Evolutionary conservation across 2,113 vertebrate genomes (phyloP).

Genomic region (Tylochromis polylepis): DNA sequence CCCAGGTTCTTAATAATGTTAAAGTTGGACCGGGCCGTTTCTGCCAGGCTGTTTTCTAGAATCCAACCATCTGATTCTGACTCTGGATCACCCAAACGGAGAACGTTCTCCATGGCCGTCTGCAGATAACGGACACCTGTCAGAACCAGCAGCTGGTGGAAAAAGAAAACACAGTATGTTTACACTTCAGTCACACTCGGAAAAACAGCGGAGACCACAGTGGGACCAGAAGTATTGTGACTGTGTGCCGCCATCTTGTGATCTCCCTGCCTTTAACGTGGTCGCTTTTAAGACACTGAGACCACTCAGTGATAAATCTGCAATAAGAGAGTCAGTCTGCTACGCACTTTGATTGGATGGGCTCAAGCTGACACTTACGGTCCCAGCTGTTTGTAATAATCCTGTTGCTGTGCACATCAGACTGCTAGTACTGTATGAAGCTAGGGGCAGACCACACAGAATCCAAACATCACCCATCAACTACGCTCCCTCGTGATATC

Average conservation of each 20-base stretch:
- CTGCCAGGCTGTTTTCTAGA: slow-evolving; percentile 81
- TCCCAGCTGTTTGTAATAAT: background rate
- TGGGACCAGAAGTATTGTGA: background rate
- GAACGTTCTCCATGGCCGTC: slow-evolving; percentile 85
- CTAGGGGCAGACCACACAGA: background rate
- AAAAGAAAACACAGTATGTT: background rate
- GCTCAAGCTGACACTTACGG: background rate
- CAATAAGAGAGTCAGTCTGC: background rate
- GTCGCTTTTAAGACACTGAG: background rate
- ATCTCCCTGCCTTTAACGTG: background rate
- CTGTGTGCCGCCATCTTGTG: background rate
- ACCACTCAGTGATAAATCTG: background rate
- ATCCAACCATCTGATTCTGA: slow-evolving; percentile 84
- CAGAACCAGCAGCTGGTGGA: slow-evolving; percentile 76
- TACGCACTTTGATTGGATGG: background rate
- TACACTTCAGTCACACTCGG: background rate
- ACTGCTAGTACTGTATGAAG: background rate
- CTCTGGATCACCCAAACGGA: slow-evolving; percentile 76
- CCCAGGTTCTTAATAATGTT: slow-evolving; percentile 82
- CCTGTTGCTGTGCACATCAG: background rate
- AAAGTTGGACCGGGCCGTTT: slow-evolving; percentile 82
- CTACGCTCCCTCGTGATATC: background rate
- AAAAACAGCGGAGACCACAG: background rate
- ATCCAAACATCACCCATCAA: too few species aligned
- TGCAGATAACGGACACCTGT: slow-evolving; percentile 86